Evolutionary conservation across 2,797 vertebrate species (phyloP).

Genomic region (Diplodus sargus): DNA sequence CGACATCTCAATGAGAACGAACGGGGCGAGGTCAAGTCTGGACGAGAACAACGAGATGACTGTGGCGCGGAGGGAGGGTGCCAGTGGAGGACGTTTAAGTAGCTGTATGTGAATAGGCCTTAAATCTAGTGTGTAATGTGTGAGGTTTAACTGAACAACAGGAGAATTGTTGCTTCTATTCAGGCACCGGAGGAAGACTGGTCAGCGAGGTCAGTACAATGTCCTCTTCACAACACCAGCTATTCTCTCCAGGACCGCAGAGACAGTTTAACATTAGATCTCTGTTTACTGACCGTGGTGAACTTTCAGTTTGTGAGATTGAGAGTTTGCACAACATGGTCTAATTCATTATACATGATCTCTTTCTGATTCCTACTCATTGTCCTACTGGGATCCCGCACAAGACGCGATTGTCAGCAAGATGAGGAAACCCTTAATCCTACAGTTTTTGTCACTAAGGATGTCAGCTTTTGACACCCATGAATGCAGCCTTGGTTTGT

Average conservation of each 20-base stretch:
- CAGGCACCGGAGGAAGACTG: conserved; percentile 11
- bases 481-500: too few species aligned
- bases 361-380: background rate
- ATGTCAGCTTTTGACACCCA: too few species aligned
- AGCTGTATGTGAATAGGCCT: conserved; percentile 37
- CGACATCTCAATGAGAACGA: conserved; percentile 26
- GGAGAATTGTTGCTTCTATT: conserved; percentile 44
- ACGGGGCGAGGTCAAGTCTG: conserved; percentile 28
- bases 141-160: conserved; percentile 54
- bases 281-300: conserved; percentile 2
- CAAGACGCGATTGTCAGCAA: conserved; percentile 15
- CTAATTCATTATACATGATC: background rate
- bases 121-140: conserved; percentile 46
- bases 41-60: conserved; percentile 24
- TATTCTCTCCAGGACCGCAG: conserved; percentile 19
- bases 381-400: background rate
- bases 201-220: conserved; percentile 34
- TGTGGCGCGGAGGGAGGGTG: conserved; percentile 17
- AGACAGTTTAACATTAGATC: conserved; percentile 10
- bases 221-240: conserved; percentile 23
- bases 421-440: conserved; percentile 12
- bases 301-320: background rate
- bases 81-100: conserved; percentile 32
- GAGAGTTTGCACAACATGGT: conserved; percentile 1
- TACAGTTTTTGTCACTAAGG: background rate